Percentiles rank a stretch among this genome's conserved stretches.
Evolutionary conservation across 2,797 vertebrate genomes (phyloP).

Genomic region (Podargus strigoides): DNA sequence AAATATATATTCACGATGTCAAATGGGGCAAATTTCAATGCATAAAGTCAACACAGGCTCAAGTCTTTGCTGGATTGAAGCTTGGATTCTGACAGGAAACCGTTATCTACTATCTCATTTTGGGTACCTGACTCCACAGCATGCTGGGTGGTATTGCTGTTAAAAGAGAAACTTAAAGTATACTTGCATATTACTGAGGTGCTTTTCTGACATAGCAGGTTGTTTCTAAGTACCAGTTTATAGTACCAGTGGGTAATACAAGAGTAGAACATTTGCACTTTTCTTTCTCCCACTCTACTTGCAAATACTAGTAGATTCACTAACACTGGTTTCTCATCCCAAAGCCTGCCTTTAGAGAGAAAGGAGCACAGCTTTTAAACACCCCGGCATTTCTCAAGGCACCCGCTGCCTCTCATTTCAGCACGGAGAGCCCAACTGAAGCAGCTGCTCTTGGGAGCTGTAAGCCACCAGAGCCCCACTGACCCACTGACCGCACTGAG

Average conservation of each 20-base stretch:
- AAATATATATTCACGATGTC: background rate
- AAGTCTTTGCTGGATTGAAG: conserved; percentile 1
- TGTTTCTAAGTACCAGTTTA: background rate
- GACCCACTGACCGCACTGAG: background rate
- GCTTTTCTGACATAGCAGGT: background rate
- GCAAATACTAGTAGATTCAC: background rate
- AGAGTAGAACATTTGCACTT: background rate
- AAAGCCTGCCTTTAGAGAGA: background rate
- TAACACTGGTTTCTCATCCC: background rate
- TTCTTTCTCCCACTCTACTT: background rate
- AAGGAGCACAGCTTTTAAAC: background rate
- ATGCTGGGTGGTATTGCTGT: conserved; percentile 38
- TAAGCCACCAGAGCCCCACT: background rate
- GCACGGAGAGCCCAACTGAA: accelerated
- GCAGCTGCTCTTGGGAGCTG: background rate
- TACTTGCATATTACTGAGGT: background rate
- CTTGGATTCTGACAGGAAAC: background rate
- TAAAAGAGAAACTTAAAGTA: conserved; percentile 9
- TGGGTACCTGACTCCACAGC: background rate
- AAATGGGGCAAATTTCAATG: background rate
- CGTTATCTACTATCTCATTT: background rate
- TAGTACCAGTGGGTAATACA: background rate
- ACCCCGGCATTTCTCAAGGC: background rate
- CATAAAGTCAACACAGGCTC: conserved; percentile 24
- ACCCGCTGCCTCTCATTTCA: background rate